These are phyloP conservation scores for Rosalia funebris DNA, from an alignment of 2,888 invertebrate genomes.

Conservation along the genomic window DNA sequence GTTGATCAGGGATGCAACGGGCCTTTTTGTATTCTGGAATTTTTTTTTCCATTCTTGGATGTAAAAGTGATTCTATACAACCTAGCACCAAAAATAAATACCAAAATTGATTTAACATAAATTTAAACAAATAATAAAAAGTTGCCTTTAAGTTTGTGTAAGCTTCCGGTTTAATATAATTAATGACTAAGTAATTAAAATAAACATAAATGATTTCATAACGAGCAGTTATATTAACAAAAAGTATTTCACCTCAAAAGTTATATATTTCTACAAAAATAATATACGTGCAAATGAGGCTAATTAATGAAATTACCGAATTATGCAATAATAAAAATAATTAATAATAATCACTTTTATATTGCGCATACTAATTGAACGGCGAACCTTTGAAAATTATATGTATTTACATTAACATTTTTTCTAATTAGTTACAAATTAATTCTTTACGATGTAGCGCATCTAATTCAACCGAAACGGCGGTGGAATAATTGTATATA, in stretches of 20 bases:
- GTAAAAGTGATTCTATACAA: no score
- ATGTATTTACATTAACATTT: constrained; percentile 19
- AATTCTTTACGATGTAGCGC: constrained; percentile 16
- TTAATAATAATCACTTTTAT: constrained; percentile 28
- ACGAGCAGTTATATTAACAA: neutral
- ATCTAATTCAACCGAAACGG: constrained; percentile 17
- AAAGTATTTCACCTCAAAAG: constrained; percentile 14
- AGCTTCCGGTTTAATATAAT: no score
- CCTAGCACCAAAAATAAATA: no score
- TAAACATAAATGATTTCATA: neutral
- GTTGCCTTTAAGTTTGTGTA: no score
- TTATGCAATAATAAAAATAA: constrained; percentile 31
- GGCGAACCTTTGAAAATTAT: constrained; percentile 29
- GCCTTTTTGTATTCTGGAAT: no score
- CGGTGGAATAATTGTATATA: constrained; percentile 7
- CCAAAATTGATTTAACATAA: no score
- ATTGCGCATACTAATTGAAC: constrained; percentile 29
- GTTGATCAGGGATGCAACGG: no score
- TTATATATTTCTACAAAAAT: constrained; percentile 11
- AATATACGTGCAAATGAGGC: constrained; percentile 4
- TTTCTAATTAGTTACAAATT: constrained; percentile 24
- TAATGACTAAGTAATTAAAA: no score
- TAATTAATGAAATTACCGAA: constrained; percentile 18
- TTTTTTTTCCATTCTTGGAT: no score
- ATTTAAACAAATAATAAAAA: no score